phyloP scores from a whole-genome alignment of 2,797 vertebrate genomes.

The Alca torda region DNA sequence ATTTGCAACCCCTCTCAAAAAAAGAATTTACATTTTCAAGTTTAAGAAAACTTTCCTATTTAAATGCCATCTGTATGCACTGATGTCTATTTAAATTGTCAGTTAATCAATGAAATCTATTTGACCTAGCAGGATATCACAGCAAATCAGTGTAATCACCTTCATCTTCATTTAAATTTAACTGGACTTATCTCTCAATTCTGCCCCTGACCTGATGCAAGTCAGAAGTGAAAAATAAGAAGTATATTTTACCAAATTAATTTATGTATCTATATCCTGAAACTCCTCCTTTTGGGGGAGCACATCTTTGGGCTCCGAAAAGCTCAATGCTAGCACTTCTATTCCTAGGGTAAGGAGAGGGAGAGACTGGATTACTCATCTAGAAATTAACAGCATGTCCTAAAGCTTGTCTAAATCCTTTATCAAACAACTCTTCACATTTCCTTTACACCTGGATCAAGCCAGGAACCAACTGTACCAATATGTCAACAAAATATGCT shows the following conservation, averaged over 20 bases:
- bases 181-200: not conserved
- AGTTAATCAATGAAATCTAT: slow-evolving; percentile 13
- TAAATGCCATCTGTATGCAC: not conserved
- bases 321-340: not conserved
- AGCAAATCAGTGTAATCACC: not conserved
- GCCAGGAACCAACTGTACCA: not conserved
- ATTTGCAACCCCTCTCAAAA: not conserved
- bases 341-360: not conserved
- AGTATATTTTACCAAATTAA: not conserved
- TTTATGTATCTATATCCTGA: not conserved
- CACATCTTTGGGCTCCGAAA: not conserved
- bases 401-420: not conserved
- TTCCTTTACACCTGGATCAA: not conserved
- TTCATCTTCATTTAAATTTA: not conserved
- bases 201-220: not conserved
- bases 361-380: not conserved
- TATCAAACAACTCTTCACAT: not conserved
- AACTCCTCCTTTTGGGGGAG: not conserved
- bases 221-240: not conserved
- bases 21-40: not conserved
- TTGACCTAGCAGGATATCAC: not conserved
- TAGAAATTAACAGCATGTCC: not conserved
- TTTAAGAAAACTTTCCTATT: not conserved
- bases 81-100: not conserved
- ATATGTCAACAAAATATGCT: not conserved